A percentile compares a stretch with the other conserved stretches of the same genome.
These are phyloP conservation scores for Brenthis ino DNA, from an alignment of 2,888 invertebrate species.

Conservation along the genomic window DNA sequence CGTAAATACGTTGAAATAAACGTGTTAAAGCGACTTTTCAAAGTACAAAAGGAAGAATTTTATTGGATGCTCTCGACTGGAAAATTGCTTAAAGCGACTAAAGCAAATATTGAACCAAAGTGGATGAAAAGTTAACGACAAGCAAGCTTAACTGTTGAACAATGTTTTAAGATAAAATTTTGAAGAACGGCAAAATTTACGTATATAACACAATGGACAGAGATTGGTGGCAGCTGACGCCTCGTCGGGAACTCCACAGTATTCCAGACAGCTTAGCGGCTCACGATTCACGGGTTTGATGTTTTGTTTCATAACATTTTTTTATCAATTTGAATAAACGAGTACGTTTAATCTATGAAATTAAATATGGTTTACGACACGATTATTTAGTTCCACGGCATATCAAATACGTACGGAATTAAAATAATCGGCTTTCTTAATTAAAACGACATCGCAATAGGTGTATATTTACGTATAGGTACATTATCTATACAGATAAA, in stretches of 20 bases:
- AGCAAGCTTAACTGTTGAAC: no score
- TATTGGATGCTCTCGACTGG: conserved; percentile 13
- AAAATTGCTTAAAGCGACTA: conserved; percentile 13
- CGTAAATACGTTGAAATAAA: conserved; percentile 9
- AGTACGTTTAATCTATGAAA: no score
- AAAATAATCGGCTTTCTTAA: no score
- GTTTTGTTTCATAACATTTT: not conserved
- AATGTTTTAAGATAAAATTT: no score
- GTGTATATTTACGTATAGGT: no score
- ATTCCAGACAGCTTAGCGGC: conserved; percentile 83
- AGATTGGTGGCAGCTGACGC: conserved; percentile 80
- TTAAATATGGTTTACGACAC: no score
- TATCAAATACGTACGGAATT: no score
- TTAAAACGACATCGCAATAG: no score
- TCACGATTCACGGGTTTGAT: conserved; percentile 82
- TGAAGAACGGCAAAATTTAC: no score
- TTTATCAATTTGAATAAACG: not conserved
- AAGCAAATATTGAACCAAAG: not conserved
- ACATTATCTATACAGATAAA: no score
- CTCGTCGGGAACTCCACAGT: conserved; percentile 61
- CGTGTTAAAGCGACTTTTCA: not conserved
- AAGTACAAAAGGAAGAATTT: conserved; percentile 8
- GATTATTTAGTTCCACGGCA: no score
- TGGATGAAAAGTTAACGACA: not conserved
- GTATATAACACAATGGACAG: conserved; percentile 53